Percentiles rank a stretch among this genome's conserved stretches.
phyloP scores from a whole-genome alignment of 2,888 invertebrate genomes.

The Neoitamus cyanurus region DNA sequence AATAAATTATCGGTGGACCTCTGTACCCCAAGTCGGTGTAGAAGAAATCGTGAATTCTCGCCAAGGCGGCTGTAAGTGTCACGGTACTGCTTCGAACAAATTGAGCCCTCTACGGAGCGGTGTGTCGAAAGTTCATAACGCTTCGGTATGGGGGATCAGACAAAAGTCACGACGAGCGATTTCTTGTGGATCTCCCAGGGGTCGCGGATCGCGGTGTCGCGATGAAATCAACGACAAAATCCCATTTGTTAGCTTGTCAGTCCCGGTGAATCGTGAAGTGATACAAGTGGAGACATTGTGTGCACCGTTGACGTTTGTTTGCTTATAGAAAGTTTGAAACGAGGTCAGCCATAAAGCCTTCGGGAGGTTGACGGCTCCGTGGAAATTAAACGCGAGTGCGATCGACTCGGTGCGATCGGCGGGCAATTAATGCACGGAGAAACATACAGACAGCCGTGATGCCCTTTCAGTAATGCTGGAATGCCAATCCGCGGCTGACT shows the following conservation, averaged over 20 bases:
- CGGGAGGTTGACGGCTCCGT: constrained; percentile 17
- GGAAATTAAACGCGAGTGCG: constrained; percentile 2
- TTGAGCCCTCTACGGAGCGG: background rate
- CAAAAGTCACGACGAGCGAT: constrained; percentile 10
- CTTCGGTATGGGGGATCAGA: background rate
- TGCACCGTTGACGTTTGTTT: constrained; percentile 13
- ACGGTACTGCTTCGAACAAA: constrained; percentile 13
- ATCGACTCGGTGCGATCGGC: background rate
- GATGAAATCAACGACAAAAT: constrained; percentile 34
- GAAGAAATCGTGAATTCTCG: constrained; percentile 26
- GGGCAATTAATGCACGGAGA: background rate
- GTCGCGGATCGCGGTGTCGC: background rate
- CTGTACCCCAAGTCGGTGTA: background rate
- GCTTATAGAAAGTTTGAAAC: constrained; percentile 19
- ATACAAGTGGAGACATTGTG: constrained; percentile 25
- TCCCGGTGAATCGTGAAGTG: constrained; percentile 15
- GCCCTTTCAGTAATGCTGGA: background rate
- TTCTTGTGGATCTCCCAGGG: background rate
- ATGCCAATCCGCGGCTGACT: background rate
- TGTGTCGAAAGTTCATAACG: constrained; percentile 23
- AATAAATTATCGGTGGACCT: constrained; percentile 26
- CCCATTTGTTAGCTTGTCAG: constrained; percentile 40
- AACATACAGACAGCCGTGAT: background rate
- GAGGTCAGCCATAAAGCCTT: constrained; percentile 9
- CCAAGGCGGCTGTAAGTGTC: background rate